phyloP scores from a whole-genome alignment of 2,113 vertebrate species.

The Percopsis transmontana region DNA sequence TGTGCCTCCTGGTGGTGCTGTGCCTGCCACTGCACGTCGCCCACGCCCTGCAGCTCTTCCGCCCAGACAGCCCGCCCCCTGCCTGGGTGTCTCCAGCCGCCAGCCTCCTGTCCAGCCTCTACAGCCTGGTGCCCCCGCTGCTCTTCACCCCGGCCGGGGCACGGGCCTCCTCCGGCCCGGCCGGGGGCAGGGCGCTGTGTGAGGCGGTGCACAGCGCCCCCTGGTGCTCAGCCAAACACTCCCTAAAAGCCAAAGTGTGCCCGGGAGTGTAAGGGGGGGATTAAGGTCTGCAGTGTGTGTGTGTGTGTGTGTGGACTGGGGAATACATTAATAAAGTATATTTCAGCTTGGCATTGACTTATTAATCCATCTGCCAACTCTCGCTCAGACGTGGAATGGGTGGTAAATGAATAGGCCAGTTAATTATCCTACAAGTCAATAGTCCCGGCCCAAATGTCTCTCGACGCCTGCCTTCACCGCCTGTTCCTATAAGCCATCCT shows the following conservation, averaged over 20 bases:
- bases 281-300: neutral
- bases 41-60: conserved; percentile 68
- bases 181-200: conserved; percentile 45
- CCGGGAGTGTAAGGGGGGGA: neutral
- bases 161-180: conserved; percentile 44
- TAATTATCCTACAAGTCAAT: no score
- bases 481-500: no score
- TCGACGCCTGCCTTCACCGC: no score
- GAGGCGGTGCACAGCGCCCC: conserved; percentile 52
- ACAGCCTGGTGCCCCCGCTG: conserved; percentile 75
- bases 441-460: no score
- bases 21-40: conserved; percentile 76
- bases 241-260: conserved; percentile 57
- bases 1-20: conserved; percentile 76
- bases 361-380: no score
- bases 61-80: conserved; percentile 52
- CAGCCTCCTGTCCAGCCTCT: conserved; percentile 74
- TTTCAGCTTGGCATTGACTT: no score
- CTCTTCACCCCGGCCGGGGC: conserved; percentile 66
- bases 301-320: no score
- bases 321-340: no score
- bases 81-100: conserved; percentile 50
- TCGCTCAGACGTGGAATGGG: no score
- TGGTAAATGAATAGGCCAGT: no score
- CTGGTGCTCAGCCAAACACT: conserved; percentile 59